Conservation (phyloP, 2,797 vertebrate species). For the Melanotaenia maccullochi region DNA sequence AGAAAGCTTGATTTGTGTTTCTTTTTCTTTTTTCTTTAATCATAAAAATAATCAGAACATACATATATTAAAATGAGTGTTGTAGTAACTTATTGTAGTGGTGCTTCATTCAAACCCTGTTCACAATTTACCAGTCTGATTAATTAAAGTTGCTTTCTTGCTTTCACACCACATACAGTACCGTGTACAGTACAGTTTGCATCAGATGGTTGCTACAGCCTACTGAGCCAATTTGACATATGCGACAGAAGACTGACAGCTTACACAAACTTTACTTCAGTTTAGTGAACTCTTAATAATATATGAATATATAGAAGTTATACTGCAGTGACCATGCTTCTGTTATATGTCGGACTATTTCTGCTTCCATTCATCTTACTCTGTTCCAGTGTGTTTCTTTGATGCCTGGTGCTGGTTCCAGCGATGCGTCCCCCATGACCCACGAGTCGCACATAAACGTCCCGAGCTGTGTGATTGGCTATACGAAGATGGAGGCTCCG, state of each 20-base stretch:
- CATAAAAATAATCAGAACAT: background rate
- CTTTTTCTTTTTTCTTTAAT: background rate
- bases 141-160: background rate
- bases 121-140: background rate
- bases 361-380: conserved; percentile 58
- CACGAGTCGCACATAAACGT: conserved; percentile 91
- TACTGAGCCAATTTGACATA: background rate
- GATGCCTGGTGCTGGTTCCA: conserved; percentile 69
- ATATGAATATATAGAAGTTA: background rate
- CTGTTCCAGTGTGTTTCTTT: conserved; percentile 56
- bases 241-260: background rate
- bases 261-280: background rate
- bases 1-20: background rate
- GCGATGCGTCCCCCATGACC: conserved; percentile 87
- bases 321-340: background rate
- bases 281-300: background rate
- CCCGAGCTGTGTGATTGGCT: conserved; percentile 92
- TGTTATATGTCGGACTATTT: background rate
- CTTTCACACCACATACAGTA: background rate
- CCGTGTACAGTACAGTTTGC: conserved; percentile 24
- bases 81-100: background rate
- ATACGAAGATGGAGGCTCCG: conserved; percentile 90
- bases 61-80: background rate
- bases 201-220: conserved; percentile 45
- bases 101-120: background rate